These are phyloP conservation scores for Itoplectis maculator DNA, from an alignment of 2,888 invertebrate genomes.

Conservation along the genomic window DNA sequence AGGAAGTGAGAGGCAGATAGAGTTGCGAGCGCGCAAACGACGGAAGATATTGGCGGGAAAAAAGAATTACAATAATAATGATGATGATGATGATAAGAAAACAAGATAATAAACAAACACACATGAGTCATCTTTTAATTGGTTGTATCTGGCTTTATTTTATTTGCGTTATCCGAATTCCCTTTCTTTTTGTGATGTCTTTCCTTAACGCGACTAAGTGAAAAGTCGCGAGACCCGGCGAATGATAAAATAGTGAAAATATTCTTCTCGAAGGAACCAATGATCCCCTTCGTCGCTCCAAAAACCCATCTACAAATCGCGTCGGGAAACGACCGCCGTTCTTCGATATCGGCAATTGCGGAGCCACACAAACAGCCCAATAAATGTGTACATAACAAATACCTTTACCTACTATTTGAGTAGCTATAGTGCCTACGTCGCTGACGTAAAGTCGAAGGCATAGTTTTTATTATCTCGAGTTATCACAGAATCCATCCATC, in stretches of 20 bases:
- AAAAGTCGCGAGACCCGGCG: neutral
- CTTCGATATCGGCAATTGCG: neutral
- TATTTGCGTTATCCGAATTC: conserved; percentile 19
- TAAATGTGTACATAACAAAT: conserved; percentile 64
- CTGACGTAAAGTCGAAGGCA: conserved; percentile 10
- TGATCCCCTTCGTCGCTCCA: neutral
- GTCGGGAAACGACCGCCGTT: too few relatives aligned
- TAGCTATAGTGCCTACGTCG: conserved; percentile 67
- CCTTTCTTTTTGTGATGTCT: conserved; percentile 14
- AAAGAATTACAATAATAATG: conserved; percentile 65
- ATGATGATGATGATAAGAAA: conserved; percentile 58
- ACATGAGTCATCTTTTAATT: conserved; percentile 70
- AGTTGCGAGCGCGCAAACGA: conserved; percentile 62
- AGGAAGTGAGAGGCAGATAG: conserved; percentile 53
- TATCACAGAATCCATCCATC: conserved; percentile 39
- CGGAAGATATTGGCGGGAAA: conserved; percentile 43
- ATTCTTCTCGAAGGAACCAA: neutral
- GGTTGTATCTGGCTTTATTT: conserved; percentile 44
- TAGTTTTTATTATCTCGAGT: conserved; percentile 47
- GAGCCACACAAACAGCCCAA: conserved; percentile 28
- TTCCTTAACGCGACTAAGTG: neutral
- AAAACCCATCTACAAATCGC: neutral
- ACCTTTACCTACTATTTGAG: conserved; percentile 59
- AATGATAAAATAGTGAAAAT: neutral
- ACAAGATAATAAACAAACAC: conserved; percentile 58